Base-by-base conservation (phyloP, 2,888 invertebrate species). In the Tetranychus truncatus region DNA sequence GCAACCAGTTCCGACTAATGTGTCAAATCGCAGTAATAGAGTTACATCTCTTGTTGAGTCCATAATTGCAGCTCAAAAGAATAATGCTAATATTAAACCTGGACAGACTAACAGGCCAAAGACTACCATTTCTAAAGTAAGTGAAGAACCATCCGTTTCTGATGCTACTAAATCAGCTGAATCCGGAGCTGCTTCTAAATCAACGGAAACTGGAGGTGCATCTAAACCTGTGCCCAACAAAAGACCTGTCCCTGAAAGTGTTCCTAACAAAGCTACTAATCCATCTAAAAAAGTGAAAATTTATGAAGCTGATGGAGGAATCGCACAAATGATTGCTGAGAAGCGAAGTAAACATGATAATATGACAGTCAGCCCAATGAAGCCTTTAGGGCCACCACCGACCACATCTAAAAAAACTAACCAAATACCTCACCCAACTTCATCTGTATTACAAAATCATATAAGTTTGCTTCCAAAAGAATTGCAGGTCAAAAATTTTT, bases 361-460 rank as follows among this genome's bases (percentile, higher is more conserved):
- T n/a, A 24, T 69, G 1, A 69, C 21, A 9, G 34, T 21, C 11
- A 69, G 69, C 4, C 69, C 69, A 69, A 24, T 20, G 21, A 69
- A 69, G 21, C 69, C 69, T 24, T 69, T 69, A 21, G 69, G 69
- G 7, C 69, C 69, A 20, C 69, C 69, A 21, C 69, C 69, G 34
- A 24, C 34, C 11, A 69, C 69, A 11, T 5, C 11, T 21, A 24
- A 21, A 21, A 69, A 21, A 21, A 20, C 11, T 20, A 4, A 24
- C 11, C 18, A 8, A 20, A 20, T 8, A 18, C n/a, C 69, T 69
- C n/a, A 11, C 6, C 69, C 69, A 20, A 69, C 69, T 69, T 69
- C 69, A 20, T 24, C 20, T 18, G 21, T 69, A 21, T 21, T 69
- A 21, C 20, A 69, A 24, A 69, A 21, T 24, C 69, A 69, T 11